phyloP scores from a whole-genome alignment of 2,113 vertebrate species.

The Petrocephalus microphthalmus region DNA sequence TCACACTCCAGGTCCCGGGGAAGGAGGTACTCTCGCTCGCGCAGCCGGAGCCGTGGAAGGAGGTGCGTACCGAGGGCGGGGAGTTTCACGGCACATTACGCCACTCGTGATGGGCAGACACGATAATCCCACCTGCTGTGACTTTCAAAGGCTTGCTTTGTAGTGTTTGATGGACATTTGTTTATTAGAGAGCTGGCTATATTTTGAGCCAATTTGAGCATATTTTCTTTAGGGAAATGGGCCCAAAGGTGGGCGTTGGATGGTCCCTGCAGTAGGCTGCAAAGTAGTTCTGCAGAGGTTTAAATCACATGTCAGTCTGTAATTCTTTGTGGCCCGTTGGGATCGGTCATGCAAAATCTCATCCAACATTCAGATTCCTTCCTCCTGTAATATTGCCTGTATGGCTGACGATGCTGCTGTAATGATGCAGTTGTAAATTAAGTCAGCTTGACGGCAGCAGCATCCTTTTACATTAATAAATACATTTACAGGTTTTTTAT shows the following conservation, averaged over 20 bases:
- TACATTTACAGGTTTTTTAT: too few species aligned
- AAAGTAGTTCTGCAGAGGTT: not conserved
- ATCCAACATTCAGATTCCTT: not conserved
- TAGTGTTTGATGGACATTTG: not conserved
- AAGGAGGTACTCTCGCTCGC: slow-evolving; percentile 70
- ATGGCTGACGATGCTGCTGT: too few species aligned
- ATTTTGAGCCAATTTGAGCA: not conserved
- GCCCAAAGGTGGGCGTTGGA: not conserved
- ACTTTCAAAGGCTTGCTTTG: not conserved
- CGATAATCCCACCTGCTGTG: not conserved
- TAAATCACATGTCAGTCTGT: not conserved
- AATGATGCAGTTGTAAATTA: too few species aligned
- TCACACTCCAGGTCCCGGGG: slow-evolving; percentile 71
- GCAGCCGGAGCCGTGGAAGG: slow-evolving; percentile 73
- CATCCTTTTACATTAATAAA: too few species aligned
- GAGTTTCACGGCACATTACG: not conserved
- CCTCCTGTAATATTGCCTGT: not conserved
- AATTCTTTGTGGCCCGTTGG: not conserved
- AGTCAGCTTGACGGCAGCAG: too few species aligned
- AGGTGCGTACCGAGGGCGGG: slow-evolving; percentile 52
- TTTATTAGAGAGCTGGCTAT: not conserved
- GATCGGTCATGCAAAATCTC: not conserved
- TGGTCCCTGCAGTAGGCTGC: not conserved
- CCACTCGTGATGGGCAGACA: not conserved
- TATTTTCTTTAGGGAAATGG: not conserved